phyloP scores from a whole-genome alignment of 2,888 invertebrate genomes.

The Portevinia maculata region DNA sequence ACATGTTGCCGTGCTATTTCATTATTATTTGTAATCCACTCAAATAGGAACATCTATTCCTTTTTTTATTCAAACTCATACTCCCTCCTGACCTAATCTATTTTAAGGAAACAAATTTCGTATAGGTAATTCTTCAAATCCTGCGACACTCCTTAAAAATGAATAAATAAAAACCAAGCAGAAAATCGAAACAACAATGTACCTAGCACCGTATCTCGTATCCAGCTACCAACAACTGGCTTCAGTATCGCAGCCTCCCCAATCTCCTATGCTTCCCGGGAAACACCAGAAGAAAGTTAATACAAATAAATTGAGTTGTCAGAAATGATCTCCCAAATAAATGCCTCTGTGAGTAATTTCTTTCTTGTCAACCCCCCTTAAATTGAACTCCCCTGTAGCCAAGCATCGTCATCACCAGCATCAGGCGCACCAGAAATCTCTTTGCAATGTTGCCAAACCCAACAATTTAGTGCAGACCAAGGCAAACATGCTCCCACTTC shows the following conservation, averaged over 20 bases:
- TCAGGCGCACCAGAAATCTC: constrained; percentile 46
- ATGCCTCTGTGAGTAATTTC: constrained; percentile 83
- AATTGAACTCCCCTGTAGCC: not conserved
- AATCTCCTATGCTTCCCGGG: constrained; percentile 44
- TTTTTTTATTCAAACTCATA: not conserved
- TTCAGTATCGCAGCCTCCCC: constrained; percentile 9
- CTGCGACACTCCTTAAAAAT: constrained; percentile 64
- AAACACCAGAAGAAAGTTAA: constrained; percentile 81
- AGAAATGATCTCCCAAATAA: constrained; percentile 83
- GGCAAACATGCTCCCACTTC: constrained; percentile 75
- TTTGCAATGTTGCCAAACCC: constrained; percentile 71
- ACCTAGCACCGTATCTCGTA: not conserved
- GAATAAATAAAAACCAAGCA: constrained; percentile 19
- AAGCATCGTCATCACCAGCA: constrained; percentile 21
- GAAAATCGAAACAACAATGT: constrained; percentile 42
- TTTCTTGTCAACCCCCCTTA: constrained; percentile 70
- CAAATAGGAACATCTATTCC: not conserved
- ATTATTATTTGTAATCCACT: too few relatives aligned
- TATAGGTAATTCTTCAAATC: constrained; percentile 35
- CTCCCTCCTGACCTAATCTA: constrained; percentile 20
- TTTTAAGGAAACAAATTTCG: constrained; percentile 45
- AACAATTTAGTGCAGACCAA: constrained; percentile 73
- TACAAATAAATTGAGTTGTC: constrained; percentile 83
- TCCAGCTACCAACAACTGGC: constrained; percentile 21
- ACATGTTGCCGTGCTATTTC: too few relatives aligned